A percentile compares a stretch with the other conserved stretches of the same genome.
These are phyloP conservation scores for Menidia menidia DNA, from an alignment of 2,797 vertebrate genomes.

Conservation along the genomic window DNA sequence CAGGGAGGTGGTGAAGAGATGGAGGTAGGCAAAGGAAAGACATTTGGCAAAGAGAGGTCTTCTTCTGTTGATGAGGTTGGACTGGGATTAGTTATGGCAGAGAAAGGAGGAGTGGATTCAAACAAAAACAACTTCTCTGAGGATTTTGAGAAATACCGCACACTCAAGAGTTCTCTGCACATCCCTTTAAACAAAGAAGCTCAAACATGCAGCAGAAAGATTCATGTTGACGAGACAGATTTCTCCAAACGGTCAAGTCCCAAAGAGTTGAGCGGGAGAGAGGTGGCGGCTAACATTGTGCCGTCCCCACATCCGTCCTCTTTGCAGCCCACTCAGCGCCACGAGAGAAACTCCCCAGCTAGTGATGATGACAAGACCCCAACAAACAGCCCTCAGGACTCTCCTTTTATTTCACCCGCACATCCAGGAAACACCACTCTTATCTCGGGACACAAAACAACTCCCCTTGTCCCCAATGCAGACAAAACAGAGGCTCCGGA, in stretches of 20 bases:
- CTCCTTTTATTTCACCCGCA: constrained; percentile 31
- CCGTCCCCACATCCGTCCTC: neutral
- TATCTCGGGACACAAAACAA: neutral
- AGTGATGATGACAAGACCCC: constrained; percentile 70
- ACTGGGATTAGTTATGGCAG: constrained; percentile 30
- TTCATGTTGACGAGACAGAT: constrained; percentile 67
- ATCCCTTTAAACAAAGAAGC: constrained; percentile 33
- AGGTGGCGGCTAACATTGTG: neutral
- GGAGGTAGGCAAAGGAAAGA: constrained; percentile 23
- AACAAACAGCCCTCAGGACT: constrained; percentile 63
- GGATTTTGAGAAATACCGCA: constrained; percentile 37
- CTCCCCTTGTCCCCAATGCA: neutral
- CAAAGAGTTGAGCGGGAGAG: constrained; percentile 17
- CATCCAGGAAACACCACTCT: neutral
- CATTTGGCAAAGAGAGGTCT: constrained; percentile 50
- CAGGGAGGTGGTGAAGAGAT: constrained; percentile 26
- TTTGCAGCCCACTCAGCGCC: constrained; percentile 9
- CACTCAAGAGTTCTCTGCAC: constrained; percentile 34
- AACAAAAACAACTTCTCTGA: constrained; percentile 1
- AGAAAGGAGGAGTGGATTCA: constrained; percentile 10
- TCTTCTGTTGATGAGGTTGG: constrained; percentile 58
- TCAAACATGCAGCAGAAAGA: neutral
- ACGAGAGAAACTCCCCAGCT: constrained; percentile 23
- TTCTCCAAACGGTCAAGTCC: constrained; percentile 47
- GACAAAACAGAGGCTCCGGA: neutral